phyloP scores from a whole-genome alignment of 2,888 invertebrate genomes.

The Oscheius sp. region DNA sequence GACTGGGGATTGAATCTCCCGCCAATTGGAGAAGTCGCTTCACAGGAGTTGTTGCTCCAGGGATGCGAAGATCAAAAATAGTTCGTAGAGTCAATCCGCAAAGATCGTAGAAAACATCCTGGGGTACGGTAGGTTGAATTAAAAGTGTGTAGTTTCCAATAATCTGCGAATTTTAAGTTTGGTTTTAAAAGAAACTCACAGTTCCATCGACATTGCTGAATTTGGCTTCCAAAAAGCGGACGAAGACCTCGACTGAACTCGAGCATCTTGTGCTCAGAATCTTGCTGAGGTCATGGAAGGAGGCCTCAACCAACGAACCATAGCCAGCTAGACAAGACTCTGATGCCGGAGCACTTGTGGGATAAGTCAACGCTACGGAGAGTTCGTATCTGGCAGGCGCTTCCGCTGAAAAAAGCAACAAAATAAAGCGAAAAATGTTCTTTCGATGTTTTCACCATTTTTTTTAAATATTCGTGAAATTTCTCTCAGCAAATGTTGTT shows the following conservation, averaged over 20 bases:
- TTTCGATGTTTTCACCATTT: no score
- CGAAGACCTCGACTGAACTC: conserved; percentile 91
- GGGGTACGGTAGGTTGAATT: conserved; percentile 85
- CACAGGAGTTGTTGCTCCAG: conserved; percentile 75
- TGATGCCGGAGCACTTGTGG: conserved; percentile 54
- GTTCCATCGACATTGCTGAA: conserved; percentile 69
- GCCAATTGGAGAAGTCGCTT: conserved; percentile 54
- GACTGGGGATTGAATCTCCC: conserved; percentile 61
- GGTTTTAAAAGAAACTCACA: conserved; percentile 49
- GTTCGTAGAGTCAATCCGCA: conserved; percentile 91
- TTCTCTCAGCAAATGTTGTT: no score
- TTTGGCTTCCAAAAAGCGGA: conserved; percentile 84
- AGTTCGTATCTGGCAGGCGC: conserved; percentile 70
- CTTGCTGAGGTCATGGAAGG: conserved; percentile 77
- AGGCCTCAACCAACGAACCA: conserved; percentile 56
- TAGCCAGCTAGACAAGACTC: conserved; percentile 66
- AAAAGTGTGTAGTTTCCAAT: conserved; percentile 86
- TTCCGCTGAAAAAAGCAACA: conserved; percentile 52
- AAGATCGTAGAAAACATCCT: conserved; percentile 90
- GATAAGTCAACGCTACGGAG: conserved; percentile 63
- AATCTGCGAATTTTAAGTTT: conserved; percentile 54
- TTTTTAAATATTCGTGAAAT: no score
- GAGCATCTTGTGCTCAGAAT: conserved; percentile 90
- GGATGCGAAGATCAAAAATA: conserved; percentile 91
- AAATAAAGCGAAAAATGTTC: background rate